phyloP scores from a whole-genome alignment of 2,797 vertebrate species.

The Halcyon chelicuti region DNA sequence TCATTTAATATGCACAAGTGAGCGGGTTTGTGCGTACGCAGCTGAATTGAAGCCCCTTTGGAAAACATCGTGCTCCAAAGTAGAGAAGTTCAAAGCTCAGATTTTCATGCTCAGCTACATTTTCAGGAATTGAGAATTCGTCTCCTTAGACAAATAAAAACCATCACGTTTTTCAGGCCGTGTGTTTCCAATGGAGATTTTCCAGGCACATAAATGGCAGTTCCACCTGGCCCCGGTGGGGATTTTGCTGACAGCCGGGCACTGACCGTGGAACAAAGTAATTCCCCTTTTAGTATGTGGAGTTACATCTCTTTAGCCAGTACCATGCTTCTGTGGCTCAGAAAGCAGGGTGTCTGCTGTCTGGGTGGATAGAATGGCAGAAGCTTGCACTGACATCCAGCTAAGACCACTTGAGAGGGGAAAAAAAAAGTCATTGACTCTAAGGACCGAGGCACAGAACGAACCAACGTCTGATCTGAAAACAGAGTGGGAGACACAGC shows the following conservation, averaged over 20 bases:
- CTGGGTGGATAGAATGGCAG: not conserved
- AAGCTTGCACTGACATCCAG: not conserved
- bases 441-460: not conserved
- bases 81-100: not conserved
- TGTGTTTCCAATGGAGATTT: not conserved
- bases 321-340: rapidly evolving
- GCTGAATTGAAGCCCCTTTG: not conserved
- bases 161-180: not conserved
- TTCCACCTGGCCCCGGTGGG: not conserved
- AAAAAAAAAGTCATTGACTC: not conserved
- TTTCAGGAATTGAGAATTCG: not conserved
- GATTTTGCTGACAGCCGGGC: not conserved
- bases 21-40: not conserved
- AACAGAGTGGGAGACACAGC: not conserved
- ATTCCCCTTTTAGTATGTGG: not conserved
- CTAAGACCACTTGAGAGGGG: not conserved
- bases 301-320: not conserved
- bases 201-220: not conserved
- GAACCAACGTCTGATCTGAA: not conserved
- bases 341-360: not conserved
- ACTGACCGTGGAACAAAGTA: rapidly evolving
- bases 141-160: not conserved
- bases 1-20: not conserved
- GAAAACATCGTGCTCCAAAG: not conserved
- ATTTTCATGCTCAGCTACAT: not conserved